Evolutionary conservation across 2,888 invertebrate species (phyloP).

Genomic region (Athetis lepigone): DNA sequence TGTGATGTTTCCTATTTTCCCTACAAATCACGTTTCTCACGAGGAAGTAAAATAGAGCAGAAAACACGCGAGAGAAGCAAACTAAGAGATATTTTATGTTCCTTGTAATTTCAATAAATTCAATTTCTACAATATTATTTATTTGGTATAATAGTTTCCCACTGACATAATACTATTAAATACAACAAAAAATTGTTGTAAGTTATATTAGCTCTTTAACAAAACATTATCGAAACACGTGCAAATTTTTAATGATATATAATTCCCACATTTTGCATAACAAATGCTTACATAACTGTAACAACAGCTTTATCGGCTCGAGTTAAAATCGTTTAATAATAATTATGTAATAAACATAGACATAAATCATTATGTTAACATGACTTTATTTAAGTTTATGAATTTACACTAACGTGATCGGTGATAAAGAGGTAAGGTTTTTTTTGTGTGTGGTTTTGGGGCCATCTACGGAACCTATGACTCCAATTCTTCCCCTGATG

Average conservation of each 20-base stretch:
- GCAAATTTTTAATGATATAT: slow-evolving; percentile 25
- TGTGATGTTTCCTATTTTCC: neutral
- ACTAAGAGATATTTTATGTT: no score
- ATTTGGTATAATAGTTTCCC: slow-evolving; percentile 7
- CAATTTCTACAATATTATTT: slow-evolving; percentile 5
- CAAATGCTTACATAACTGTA: neutral
- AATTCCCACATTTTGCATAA: slow-evolving; percentile 2
- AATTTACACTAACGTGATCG: no score
- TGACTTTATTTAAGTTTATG: no score
- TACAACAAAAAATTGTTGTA: slow-evolving; percentile 14
- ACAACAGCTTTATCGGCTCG: slow-evolving; percentile 3
- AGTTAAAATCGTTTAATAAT: neutral
- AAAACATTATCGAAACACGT: neutral
- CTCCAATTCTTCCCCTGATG: no score
- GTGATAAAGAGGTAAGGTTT: no score
- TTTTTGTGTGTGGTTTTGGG: no score
- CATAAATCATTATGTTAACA: no score
- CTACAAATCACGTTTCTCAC: neutral
- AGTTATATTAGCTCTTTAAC: neutral
- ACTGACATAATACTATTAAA: slow-evolving; percentile 14
- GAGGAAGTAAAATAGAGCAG: slow-evolving; percentile 2
- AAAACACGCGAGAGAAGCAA: slow-evolving; percentile 22
- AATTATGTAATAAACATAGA: neutral
- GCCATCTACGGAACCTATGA: no score
- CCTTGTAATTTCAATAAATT: slow-evolving; percentile 3